phyloP scores from a whole-genome alignment of 2,797 vertebrate genomes.

The Columba guinea region DNA sequence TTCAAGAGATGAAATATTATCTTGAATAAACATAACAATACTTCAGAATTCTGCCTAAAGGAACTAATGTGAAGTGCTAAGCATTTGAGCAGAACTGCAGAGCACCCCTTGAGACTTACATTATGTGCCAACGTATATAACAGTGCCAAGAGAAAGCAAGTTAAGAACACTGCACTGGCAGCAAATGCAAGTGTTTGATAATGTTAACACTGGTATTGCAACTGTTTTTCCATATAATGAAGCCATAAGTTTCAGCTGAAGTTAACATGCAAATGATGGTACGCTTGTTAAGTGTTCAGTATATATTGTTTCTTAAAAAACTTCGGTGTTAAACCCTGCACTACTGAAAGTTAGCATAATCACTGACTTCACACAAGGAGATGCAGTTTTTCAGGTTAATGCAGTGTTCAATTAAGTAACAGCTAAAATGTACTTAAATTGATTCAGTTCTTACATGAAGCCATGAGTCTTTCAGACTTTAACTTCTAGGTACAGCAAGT shows the following conservation, averaged over 20 bases:
- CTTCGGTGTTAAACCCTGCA: background rate
- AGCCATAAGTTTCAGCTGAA: background rate
- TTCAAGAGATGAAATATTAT: constrained; percentile 64
- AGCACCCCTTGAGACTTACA: background rate
- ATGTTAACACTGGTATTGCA: background rate
- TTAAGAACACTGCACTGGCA: background rate
- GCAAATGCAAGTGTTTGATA: background rate
- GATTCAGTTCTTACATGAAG: background rate
- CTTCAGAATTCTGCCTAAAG: constrained; percentile 55
- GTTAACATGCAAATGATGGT: background rate
- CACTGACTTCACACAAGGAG: background rate
- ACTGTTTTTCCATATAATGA: background rate
- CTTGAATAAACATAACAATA: constrained; percentile 53
- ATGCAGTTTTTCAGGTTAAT: background rate
- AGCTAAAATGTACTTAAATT: background rate
- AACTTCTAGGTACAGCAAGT: background rate
- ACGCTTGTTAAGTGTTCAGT: background rate
- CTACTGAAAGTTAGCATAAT: background rate
- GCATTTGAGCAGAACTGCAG: background rate
- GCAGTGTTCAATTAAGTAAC: background rate
- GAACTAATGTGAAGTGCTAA: constrained; percentile 15
- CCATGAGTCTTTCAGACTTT: background rate
- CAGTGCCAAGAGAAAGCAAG: constrained; percentile 28
- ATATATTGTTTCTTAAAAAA: background rate
- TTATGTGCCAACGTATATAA: background rate